Evolutionary conservation across 2,888 invertebrate species (phyloP).

Genomic region (Aphrophora alni): DNA sequence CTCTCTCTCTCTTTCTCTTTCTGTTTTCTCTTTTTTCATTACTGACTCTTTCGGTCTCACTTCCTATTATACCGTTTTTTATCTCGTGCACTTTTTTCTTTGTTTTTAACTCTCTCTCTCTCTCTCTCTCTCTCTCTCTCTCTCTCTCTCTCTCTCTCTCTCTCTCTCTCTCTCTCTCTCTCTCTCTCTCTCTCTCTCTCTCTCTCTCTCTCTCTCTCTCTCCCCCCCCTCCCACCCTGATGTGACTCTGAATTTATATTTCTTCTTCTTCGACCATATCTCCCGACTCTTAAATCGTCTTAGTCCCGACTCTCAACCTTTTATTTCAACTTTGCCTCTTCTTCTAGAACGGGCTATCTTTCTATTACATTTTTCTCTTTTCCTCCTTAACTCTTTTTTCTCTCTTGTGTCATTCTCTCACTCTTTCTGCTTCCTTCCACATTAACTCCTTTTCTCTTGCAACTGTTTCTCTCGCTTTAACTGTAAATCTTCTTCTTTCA

Average conservation of each 20-base stretch:
- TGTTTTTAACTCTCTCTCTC: too few species aligned
- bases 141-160: conserved; percentile 2
- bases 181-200: too few species aligned
- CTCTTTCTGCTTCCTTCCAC: too few species aligned
- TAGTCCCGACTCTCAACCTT: background rate
- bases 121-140: conserved; percentile 46
- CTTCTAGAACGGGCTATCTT: conserved; percentile 7
- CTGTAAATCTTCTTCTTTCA: too few species aligned
- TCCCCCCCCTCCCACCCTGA: background rate
- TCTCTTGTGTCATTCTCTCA: too few species aligned
- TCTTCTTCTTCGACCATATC: background rate
- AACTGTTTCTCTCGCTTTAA: too few species aligned
- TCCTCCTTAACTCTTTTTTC: too few species aligned
- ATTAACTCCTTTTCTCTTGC: too few species aligned
- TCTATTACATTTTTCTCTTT: conserved; percentile 36
- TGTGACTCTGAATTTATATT: background rate
- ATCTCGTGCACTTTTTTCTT: conserved; percentile 40
- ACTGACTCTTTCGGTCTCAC: background rate
- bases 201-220: too few species aligned
- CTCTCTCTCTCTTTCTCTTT: background rate
- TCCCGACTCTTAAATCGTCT: background rate
- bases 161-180: too few species aligned
- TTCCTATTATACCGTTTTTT: conserved; percentile 44
- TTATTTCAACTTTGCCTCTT: background rate
- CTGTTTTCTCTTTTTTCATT: conserved; percentile 2